phyloP scores from a whole-genome alignment of 2,113 vertebrate genomes.

The Anguilla japonica region DNA sequence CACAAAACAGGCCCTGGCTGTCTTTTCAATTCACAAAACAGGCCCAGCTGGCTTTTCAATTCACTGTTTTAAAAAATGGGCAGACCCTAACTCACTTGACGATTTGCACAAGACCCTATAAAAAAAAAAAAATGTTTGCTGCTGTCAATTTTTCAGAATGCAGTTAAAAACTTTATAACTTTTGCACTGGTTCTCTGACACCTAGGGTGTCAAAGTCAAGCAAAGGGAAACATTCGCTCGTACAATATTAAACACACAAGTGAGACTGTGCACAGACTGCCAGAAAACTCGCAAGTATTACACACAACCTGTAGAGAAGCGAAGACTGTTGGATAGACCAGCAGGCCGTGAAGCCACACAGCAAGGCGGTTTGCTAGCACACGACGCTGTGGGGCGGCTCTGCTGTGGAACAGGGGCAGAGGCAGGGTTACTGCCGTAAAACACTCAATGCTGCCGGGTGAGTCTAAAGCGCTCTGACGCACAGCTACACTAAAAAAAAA shows the following conservation, averaged over 20 bases:
- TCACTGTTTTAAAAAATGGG: too few species aligned
- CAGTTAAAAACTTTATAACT: background rate
- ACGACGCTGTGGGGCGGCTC: constrained; percentile 13
- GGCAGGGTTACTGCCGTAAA: constrained; percentile 18
- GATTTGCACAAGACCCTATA: background rate
- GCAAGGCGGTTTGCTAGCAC: background rate
- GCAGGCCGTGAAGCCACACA: background rate
- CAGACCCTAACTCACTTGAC: too few species aligned
- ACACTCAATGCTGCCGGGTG: constrained; percentile 38
- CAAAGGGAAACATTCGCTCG: background rate
- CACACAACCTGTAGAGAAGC: background rate
- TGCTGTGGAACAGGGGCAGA: constrained; percentile 27
- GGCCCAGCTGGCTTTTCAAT: too few species aligned
- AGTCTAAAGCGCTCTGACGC: constrained; percentile 52
- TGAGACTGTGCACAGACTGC: background rate
- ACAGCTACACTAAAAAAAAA: constrained; percentile 27
- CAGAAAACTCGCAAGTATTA: background rate
- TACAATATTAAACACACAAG: too few species aligned
- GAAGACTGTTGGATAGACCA: background rate
- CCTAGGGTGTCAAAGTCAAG: background rate
- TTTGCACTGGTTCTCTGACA: background rate
- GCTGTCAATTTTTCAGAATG: background rate
- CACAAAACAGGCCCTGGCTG: too few species aligned
- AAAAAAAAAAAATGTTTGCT: background rate
- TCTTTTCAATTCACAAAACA: too few species aligned